Base-by-base conservation (phyloP, 2,113 vertebrate genomes). In the Nanger granti region DNA sequence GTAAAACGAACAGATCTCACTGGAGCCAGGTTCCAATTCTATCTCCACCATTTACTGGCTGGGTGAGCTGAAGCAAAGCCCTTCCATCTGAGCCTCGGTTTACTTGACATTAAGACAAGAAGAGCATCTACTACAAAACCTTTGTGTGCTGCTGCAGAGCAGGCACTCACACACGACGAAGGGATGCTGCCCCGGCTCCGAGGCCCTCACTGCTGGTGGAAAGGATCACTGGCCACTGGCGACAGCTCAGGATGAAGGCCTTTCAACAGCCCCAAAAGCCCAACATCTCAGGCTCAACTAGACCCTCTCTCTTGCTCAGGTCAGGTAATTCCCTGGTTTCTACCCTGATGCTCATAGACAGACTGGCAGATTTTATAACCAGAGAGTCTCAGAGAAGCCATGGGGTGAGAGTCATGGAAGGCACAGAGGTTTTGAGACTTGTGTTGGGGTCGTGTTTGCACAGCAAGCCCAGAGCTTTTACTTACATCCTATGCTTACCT, bases 41-140 rank as follows among this genome's bases (percentile, higher is more conserved):
- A 15, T 34, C 22, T n/a, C 49, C 2, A 34, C 62, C 14, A 66
- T 54, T 73, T 66, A 80, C 4, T 66, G 31, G 62, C 59, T 66
- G 64, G 52, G 62, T 83, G 57, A 94, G 88, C n/a, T 37, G 17
- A 92, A 34, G 57, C 34, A 73, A 93, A 94, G 55, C 11, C 22
- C 28, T 54, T 79, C 64, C 15, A 69, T 44, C 88, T 87, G 41
- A 93, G 84, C 59, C 47, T 89, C 6, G 2, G 24, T 57, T 95
- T 93, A 69, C 83, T 92, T 11, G 20, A 54, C 60, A 76, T 88
- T 47, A 69, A 95, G 91, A 89, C 12, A 57, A 47, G 22, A 82
- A 92, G 37, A n/a, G 31, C 47, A 76, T 9, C 11, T 31, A 34
- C 20, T 7, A 34, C 26, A 64, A 20, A 2, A 17, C 13, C 4